Base-by-base conservation (phyloP, 2,797 vertebrate genomes). In the Danio tinwini region DNA sequence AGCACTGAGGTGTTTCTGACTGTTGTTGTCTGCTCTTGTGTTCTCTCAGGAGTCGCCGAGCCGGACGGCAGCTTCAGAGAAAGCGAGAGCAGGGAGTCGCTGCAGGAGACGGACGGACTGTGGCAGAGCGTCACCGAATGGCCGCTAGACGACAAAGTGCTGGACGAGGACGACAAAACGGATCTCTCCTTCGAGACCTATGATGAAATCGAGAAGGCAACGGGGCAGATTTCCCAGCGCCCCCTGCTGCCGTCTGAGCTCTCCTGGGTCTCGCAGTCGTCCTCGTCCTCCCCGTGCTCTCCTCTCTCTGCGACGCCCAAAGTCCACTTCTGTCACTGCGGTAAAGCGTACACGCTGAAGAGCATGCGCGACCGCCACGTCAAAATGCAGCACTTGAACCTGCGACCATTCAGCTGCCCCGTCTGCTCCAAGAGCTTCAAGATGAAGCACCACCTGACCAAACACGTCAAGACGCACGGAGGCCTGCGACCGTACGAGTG, bases 321-420 rank as follows among this genome's bases (percentile, higher is more conserved):
- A 86, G 94, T 98, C 64, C 97, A 97, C 84, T 93, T 97, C 88
- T 98, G 97, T 86, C 97, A 98, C 91, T 98, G 97, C 0, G 97
- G 97, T 0, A 98, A 98, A 76, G 96, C 95, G 17, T 98, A 97
- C 89, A 96, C 96, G 0, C 93, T 98, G 87, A 96, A 95, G 90
- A 98, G 97, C 84, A 97, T 97, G 97, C 91, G 97, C 0, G 96
- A 98, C 86, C 93, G 97, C 0, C 97, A 98, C n/a, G 96, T 98
- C 68, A 98, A 98, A 88, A 98, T 98, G 97, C 96, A 98, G 94
- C 97, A 98, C 84, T 95, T 98, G 47, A 97, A 97, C 86, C 91
- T 98, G 5, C 94, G 96, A 0, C 97, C 97, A 0, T 98, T 98
- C 44, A 93, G 91, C 86, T 98, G 97, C 74, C 96, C 96, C 0